Evolutionary conservation across 2,797 vertebrate species (phyloP).

Genomic region (Discoglossus pictus): DNA sequence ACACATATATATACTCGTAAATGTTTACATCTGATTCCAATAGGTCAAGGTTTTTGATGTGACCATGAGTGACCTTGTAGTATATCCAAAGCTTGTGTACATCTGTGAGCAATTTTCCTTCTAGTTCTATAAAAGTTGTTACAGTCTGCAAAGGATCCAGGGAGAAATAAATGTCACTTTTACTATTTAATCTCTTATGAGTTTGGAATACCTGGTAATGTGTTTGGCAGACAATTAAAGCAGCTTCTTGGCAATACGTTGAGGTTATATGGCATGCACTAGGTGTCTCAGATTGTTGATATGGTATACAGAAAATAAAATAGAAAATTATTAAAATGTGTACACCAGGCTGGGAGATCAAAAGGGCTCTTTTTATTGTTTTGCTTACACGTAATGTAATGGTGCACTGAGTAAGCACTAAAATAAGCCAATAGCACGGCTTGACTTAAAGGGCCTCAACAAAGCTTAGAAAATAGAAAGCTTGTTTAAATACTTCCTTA

Average conservation of each 20-base stretch:
- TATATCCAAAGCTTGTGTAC: constrained; percentile 15
- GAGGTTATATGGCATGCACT: constrained; percentile 40
- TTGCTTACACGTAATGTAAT: too few species aligned
- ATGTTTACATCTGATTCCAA: too few species aligned
- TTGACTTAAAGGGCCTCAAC: too few species aligned
- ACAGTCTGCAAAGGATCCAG: constrained; percentile 36
- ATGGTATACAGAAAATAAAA: constrained; percentile 26
- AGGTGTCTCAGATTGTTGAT: constrained; percentile 28
- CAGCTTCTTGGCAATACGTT: constrained; percentile 35
- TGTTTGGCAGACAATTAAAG: constrained; percentile 50
- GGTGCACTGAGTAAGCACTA: too few species aligned
- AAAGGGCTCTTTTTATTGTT: background rate
- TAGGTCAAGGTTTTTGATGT: too few species aligned
- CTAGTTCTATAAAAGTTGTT: constrained; percentile 41
- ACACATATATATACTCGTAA: too few species aligned
- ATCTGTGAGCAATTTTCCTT: constrained; percentile 39
- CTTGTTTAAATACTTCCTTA: too few species aligned
- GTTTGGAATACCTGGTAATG: constrained; percentile 49
- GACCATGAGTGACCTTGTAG: constrained; percentile 32
- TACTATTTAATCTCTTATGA: constrained; percentile 47
- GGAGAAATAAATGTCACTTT: constrained; percentile 49
- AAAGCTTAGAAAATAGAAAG: too few species aligned
- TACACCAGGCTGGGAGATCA: constrained; percentile 22
- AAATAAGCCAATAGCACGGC: too few species aligned
- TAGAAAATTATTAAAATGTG: constrained; percentile 45